Base-by-base conservation (phyloP, 1,140 invertebrate genomes). In the Platorchestia sp. region DNA sequence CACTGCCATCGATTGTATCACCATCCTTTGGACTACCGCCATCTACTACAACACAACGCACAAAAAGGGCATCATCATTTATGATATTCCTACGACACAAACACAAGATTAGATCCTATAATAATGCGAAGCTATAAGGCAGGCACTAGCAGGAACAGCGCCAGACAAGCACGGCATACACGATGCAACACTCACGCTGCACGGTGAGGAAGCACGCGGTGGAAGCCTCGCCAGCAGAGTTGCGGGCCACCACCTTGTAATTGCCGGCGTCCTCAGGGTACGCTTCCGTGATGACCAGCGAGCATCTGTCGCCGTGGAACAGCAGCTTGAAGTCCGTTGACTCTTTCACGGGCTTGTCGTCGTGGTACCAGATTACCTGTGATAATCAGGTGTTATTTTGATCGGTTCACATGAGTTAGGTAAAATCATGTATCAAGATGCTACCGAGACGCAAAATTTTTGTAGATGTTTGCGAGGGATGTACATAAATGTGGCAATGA, bases 281-380 rank as follows among this genome's bases (percentile, higher is more conserved):
- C 75, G 98, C 98, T 97, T 98, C 98, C 96, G 98, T 97, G 86
- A 99, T 98, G 22, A 98, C 97, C 27, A 99, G 97, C 0, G 98
- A 98, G 96, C 98, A 99, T 36, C 98, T 98, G 97, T 99, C 98
- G 27, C 98, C 98, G 97, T 98, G 98, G 97, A 99, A 98, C 0
- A 98, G 97, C 22, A 98, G 97, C 96, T 98, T 98, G 96, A 98
- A 98, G 97, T 99, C 98, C 45, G 98, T 97, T 0, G 98, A 99
- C 97, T 98, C 98, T 97, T 98, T 98, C 0, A 99, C 98, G 36
- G 99, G 98, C 87, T 98, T 97, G 95, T 98, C 98, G 96, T 99
- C 98, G 96, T 99, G 98, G 96, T 98, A 98, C 98, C 98, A 99
- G 96, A 98, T 98, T 0, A 99, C 98, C 97, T 98, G 96, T 16